Evolutionary conservation across 2,888 invertebrate species (phyloP), one percentile per base, ranked within the genome.

Genomic region (Tridacna crocea): DNA sequence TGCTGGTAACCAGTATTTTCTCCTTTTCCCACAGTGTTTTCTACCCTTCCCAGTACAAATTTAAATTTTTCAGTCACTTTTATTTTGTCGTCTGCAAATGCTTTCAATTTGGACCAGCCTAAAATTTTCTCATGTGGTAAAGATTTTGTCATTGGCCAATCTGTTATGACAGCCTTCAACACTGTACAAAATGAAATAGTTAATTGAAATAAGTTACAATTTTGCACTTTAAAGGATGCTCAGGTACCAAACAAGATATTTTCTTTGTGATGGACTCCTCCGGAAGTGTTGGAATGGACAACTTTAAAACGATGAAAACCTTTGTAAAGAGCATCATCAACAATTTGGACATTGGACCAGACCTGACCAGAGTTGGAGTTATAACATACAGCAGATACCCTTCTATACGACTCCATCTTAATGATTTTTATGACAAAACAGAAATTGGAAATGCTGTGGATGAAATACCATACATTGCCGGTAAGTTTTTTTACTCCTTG

Each of bases 221-320:
- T 60, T 15, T n/a, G 24, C 1, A 11, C 24, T 60, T 36, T 72
- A 24, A 65, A 90, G 90, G 80, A 55, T 90, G 90, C 75, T 78
- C 88, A 58, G 88, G 89, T 72, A 83, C 82, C n/a, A 81, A 87
- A 58, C 85, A 90, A 19, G 87, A 90, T 65, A 74, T 88, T 0
- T 86, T 90, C 80, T 90, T 88, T 75, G 86, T 88, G 3, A 72
- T 90, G 51, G 89, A 89, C 68, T 89, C 90, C 13, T 92, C 92
- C 11, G 88, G 82, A 46, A 92, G 91, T 74, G 91, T 92, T 65
- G 90, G 91, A 82, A 74, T 75, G 2, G 85, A 83, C n/a, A 90
- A 92, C 80, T 92, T 91, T 84, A 84, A 80, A 27, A 80, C 87
- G 22, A 90, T 90, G 82, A 78, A 89, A 22, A 72, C 65, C 12